Percentiles rank a stretch among this genome's conserved stretches.
These are phyloP conservation scores for Ceratosolen fusciceps DNA, from an alignment of 1,140 invertebrate genomes.

Conservation along the genomic window DNA sequence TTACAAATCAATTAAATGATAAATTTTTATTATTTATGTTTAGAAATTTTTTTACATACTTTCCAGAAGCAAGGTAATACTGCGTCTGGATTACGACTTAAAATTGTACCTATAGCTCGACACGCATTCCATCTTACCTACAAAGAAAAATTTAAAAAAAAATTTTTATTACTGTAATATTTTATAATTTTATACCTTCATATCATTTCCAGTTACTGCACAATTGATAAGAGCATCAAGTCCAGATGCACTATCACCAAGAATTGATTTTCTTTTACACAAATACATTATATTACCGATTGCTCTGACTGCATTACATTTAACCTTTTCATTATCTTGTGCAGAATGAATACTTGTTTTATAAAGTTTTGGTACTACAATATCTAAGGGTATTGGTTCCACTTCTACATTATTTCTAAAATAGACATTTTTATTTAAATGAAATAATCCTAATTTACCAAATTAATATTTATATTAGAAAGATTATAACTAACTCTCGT, in stretches of 20 bases:
- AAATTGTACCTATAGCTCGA: conserved; percentile 82
- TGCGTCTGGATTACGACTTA: conserved; percentile 62
- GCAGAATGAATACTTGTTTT: conserved; percentile 76
- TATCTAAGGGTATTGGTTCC: conserved; percentile 77
- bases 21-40: conserved; percentile 1
- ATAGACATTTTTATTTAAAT: conserved; percentile 12
- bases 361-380: conserved; percentile 79
- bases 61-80: conserved; percentile 64
- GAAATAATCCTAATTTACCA: not conserved
- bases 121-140: conserved; percentile 91
- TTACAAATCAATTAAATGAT: not conserved
- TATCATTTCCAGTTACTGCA: conserved; percentile 78
- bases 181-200: conserved; percentile 77
- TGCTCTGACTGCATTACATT: conserved; percentile 84
- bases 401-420: conserved; percentile 72
- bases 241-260: conserved; percentile 66
- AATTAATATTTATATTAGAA: not conserved
- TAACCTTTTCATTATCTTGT: conserved; percentile 84
- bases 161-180: conserved; percentile 1
- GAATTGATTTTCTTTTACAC: conserved; percentile 72
- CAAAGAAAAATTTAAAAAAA: conserved; percentile 49
- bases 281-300: conserved; percentile 84
- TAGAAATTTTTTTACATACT: conserved; percentile 54
- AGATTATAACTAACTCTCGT: conserved; percentile 69
- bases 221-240: conserved; percentile 78